phyloP scores from a whole-genome alignment of 2,888 invertebrate genomes.

The Tanaodytes sp. region DNA sequence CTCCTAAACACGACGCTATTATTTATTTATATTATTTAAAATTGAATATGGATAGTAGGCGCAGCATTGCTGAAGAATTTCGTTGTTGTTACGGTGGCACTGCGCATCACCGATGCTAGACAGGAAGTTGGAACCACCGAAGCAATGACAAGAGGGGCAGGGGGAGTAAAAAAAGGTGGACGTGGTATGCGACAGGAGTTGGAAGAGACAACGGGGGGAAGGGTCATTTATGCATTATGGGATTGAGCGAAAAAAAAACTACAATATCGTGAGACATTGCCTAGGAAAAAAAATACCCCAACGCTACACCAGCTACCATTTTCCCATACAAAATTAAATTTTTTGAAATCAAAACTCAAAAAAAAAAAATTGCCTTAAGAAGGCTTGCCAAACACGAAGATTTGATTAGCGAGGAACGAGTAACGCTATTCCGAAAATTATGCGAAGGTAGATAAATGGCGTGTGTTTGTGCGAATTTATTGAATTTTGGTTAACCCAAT shows the following conservation, averaged over 20 bases:
- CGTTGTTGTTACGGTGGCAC: constrained; percentile 70
- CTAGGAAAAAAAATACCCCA: too few species aligned
- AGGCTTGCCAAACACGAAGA: too few species aligned
- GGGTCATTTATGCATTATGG: constrained; percentile 49
- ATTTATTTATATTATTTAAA: constrained; percentile 45
- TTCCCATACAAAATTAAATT: too few species aligned
- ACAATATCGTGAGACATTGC: background rate
- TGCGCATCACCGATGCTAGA: constrained; percentile 72
- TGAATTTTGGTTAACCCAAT: too few species aligned
- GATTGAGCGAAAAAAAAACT: constrained; percentile 31
- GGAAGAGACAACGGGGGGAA: constrained; percentile 52
- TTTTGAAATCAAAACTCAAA: too few species aligned
- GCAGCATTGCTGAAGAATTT: constrained; percentile 66
- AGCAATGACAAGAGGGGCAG: constrained; percentile 54
- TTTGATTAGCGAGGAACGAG: too few species aligned
- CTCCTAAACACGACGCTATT: background rate
- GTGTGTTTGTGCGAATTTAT: too few species aligned
- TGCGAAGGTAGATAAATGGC: too few species aligned
- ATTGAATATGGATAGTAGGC: constrained; percentile 51
- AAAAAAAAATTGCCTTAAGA: too few species aligned
- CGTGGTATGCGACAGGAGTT: constrained; percentile 50
- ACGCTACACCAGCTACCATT: too few species aligned
- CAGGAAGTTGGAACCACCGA: constrained; percentile 68
- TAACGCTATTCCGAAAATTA: too few species aligned
- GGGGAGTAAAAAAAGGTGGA: constrained; percentile 52